phyloP scores from a whole-genome alignment of 1,140 invertebrate genomes.

The Ditylenchus dipsaci region DNA sequence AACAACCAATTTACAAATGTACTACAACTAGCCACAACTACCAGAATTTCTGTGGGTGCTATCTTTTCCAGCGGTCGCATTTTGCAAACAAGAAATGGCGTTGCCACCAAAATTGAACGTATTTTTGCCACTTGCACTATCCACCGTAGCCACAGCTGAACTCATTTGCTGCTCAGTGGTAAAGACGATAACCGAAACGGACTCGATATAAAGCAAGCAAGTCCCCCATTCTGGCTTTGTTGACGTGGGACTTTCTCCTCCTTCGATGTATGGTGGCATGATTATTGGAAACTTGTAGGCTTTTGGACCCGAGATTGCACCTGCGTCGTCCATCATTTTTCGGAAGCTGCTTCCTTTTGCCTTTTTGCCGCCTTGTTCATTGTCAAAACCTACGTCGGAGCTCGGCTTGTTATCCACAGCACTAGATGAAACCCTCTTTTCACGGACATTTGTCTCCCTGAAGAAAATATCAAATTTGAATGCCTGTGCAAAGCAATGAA shows the following conservation, averaged over 20 bases:
- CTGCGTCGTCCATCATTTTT: background rate
- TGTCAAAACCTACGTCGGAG: background rate
- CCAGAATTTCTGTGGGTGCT: background rate
- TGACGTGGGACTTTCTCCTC: background rate
- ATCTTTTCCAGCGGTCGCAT: background rate
- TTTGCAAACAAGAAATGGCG: background rate
- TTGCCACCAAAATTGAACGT: background rate
- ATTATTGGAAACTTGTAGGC: slow-evolving; percentile 4
- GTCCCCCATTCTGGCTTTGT: background rate
- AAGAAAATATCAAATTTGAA: background rate
- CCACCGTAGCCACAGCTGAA: slow-evolving; percentile 7
- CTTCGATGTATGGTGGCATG: background rate
- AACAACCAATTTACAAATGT: background rate
- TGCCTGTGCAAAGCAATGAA: background rate
- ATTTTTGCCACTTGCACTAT: slow-evolving; percentile 3
- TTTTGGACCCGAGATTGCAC: background rate
- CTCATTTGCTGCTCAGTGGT: background rate
- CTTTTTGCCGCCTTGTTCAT: background rate
- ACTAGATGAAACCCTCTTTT: background rate
- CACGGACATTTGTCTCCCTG: background rate
- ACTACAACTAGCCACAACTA: background rate
- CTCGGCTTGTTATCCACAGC: background rate
- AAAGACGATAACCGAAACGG: slow-evolving; percentile 17
- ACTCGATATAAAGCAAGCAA: slow-evolving; percentile 26
- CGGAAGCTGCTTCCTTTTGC: background rate